Percentiles rank a stretch among this genome's conserved stretches.
phyloP scores from a whole-genome alignment of 2,888 invertebrate genomes.

The Drosophila differens region DNA sequence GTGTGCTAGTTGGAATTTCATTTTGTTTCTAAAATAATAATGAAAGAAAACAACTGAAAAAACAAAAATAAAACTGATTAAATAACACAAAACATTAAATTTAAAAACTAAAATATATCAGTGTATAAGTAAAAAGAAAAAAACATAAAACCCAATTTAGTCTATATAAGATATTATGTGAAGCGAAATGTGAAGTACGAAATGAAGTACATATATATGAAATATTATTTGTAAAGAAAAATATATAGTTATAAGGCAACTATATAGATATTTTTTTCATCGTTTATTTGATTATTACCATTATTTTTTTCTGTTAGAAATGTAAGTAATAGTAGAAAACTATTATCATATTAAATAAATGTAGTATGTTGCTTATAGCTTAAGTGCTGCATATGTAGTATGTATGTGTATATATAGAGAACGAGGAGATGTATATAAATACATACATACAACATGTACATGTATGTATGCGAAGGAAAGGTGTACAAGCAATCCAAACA shows the following conservation, averaged over 20 bases:
- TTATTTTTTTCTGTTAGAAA: slow-evolving; percentile 30
- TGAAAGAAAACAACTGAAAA: slow-evolving; percentile 42
- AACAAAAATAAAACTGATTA: slow-evolving; percentile 8
- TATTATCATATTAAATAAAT: slow-evolving; percentile 33
- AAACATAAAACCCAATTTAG: slow-evolving; percentile 15
- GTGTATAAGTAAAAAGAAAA: slow-evolving; percentile 6
- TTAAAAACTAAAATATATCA: slow-evolving; percentile 6
- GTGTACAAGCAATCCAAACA: slow-evolving; percentile 9
- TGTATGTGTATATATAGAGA: slow-evolving; percentile 8
- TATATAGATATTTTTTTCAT: slow-evolving; percentile 17
- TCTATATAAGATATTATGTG: slow-evolving; percentile 40
- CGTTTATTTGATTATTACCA: slow-evolving; percentile 23
- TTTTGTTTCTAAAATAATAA: slow-evolving; percentile 72
- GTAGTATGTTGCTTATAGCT: slow-evolving; percentile 45
- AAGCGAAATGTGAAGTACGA: slow-evolving; percentile 60
- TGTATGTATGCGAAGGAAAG: slow-evolving; percentile 11
- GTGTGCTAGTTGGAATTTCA: slow-evolving; percentile 65
- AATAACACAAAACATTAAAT: slow-evolving; percentile 7
- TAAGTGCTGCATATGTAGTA: slow-evolving; percentile 29
- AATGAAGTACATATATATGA: slow-evolving; percentile 48
- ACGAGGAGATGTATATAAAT: not conserved
- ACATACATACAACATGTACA: slow-evolving; percentile 8
- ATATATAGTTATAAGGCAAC: slow-evolving; percentile 46
- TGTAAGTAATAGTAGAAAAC: slow-evolving; percentile 26
- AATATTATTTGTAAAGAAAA: slow-evolving; percentile 45